These are phyloP conservation scores for Blastobasis lacticolella DNA, from an alignment of 2,888 invertebrate species.

Conservation along the genomic window DNA sequence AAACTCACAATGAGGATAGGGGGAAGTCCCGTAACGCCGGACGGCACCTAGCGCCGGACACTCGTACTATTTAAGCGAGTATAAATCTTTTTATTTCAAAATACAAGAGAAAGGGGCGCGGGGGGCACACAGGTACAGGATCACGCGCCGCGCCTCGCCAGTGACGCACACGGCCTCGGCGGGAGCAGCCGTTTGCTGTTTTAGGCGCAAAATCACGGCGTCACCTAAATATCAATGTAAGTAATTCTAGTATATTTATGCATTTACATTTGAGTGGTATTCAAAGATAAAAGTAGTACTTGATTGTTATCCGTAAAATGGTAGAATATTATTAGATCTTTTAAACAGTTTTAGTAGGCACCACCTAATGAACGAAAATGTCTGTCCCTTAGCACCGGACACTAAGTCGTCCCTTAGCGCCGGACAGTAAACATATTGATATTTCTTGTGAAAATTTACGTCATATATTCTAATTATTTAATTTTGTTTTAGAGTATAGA, in stretches of 20 bases:
- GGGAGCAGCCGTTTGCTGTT: constrained; percentile 7
- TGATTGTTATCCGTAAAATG: constrained; percentile 8
- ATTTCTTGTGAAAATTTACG: not conserved
- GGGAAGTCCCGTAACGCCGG: constrained; percentile 11
- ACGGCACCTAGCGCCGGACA: constrained; percentile 15
- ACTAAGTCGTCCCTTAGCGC: constrained; percentile 8
- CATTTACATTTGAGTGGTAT: constrained; percentile 5
- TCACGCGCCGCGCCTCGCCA: constrained; percentile 9
- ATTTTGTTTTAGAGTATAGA: not conserved
- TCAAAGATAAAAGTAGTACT: constrained; percentile 7
- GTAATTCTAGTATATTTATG: constrained; percentile 9
- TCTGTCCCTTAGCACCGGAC: constrained; percentile 11
- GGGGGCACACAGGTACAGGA: constrained; percentile 9
- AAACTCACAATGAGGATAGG: no score
- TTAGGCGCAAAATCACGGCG: constrained; percentile 11
- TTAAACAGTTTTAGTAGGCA: constrained; percentile 6
- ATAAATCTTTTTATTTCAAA: constrained; percentile 4
- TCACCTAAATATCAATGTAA: constrained; percentile 11
- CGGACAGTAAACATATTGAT: constrained; percentile 9
- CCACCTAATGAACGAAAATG: constrained; percentile 3
- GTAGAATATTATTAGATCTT: constrained; percentile 8
- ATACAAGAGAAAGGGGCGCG: constrained; percentile 9
- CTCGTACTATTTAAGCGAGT: constrained; percentile 6
- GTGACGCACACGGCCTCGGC: constrained; percentile 7
- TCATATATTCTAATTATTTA: not conserved